A percentile compares a stretch with the other conserved stretches of the same genome.
Conservation (phyloP, 2,888 invertebrate species). For the Tetragnatha montana region DNA sequence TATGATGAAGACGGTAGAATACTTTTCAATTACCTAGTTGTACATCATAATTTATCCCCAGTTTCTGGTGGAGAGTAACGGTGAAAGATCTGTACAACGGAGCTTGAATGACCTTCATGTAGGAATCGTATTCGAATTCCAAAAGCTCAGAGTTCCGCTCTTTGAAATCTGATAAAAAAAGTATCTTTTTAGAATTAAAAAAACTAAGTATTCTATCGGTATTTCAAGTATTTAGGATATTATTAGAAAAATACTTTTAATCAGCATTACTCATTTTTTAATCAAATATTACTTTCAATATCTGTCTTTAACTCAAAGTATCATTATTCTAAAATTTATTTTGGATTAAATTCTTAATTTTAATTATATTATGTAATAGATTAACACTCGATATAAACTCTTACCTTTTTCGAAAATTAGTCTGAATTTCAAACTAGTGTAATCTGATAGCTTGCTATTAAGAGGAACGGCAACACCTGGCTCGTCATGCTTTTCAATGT, state of each 20-base stretch:
- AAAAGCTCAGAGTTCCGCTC: slow-evolving; percentile 67
- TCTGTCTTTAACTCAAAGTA: neutral
- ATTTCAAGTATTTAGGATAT: too few species aligned
- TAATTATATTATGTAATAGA: neutral
- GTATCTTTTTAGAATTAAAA: neutral
- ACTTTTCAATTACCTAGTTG: slow-evolving; percentile 80
- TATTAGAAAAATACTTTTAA: too few species aligned
- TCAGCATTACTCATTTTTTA: too few species aligned
- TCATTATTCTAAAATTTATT: neutral
- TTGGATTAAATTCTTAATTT: neutral
- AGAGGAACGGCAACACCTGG: slow-evolving; percentile 76
- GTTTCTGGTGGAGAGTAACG: slow-evolving; percentile 86
- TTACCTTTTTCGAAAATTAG: slow-evolving; percentile 74
- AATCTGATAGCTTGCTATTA: slow-evolving; percentile 74
- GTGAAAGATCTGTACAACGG: slow-evolving; percentile 89
- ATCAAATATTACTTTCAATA: too few species aligned
- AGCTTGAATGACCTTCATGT: slow-evolving; percentile 88
- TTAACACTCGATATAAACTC: neutral
- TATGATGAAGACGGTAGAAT: neutral
- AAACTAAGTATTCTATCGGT: neutral
- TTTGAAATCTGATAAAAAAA: slow-evolving; percentile 25
- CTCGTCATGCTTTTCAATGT: slow-evolving; percentile 76
- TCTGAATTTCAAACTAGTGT: slow-evolving; percentile 76
- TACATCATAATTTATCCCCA: slow-evolving; percentile 88
- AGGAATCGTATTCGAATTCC: slow-evolving; percentile 72